Evolutionary conservation across 1,140 invertebrate species (phyloP).

Genomic region (Apis cerana): DNA sequence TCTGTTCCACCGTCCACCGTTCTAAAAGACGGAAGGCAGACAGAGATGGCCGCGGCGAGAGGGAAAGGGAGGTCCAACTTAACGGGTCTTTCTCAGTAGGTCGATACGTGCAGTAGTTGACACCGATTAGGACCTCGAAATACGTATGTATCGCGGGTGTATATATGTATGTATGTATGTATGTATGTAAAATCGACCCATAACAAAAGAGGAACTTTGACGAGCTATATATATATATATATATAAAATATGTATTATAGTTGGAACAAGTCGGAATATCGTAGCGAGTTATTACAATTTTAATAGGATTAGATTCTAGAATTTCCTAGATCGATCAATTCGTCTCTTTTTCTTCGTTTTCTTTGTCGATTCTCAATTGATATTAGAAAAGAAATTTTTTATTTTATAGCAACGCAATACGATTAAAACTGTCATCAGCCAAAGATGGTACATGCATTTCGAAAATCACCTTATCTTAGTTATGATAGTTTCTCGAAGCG

Average conservation of each 20-base stretch:
- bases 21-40: slow-evolving; percentile 47
- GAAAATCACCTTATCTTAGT: slow-evolving; percentile 13
- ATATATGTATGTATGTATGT: background rate
- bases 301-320: background rate
- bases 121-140: slow-evolving; percentile 78
- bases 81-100: slow-evolving; percentile 79
- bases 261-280: background rate
- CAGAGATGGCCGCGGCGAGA: slow-evolving; percentile 49
- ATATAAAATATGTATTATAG: too few relatives aligned
- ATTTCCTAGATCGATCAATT: too few relatives aligned
- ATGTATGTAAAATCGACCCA: slow-evolving; percentile 21
- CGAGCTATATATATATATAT: background rate
- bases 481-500: background rate
- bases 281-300: background rate
- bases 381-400: too few relatives aligned
- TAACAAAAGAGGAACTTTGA: background rate
- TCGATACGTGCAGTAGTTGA: slow-evolving; percentile 80
- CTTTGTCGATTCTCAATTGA: too few relatives aligned
- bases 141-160: slow-evolving; percentile 60
- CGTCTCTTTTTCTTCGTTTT: too few relatives aligned
- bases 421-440: too few relatives aligned
- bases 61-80: slow-evolving; percentile 67
- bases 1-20: background rate
- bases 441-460: background rate
- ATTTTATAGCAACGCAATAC: too few relatives aligned